Percentiles rank a stretch among this genome's conserved stretches.
phyloP scores from a whole-genome alignment of 1,140 invertebrate species.

The Cydia strobilella region DNA sequence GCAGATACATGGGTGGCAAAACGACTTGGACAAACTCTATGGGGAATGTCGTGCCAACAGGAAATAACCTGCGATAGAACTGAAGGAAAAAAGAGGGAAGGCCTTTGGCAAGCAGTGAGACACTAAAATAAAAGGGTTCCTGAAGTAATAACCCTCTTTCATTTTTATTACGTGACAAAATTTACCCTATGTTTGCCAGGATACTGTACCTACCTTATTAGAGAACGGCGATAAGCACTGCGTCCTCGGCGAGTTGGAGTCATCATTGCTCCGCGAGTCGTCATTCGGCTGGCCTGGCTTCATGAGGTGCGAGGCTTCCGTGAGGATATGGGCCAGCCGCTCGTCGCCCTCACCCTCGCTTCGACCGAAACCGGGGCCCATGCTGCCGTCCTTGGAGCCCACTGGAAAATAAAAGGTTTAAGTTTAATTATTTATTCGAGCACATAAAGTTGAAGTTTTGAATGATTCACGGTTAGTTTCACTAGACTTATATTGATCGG shows the following conservation, averaged over 20 bases:
- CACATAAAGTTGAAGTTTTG: conserved; percentile 21
- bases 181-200: not conserved
- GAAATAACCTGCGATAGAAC: too few relatives aligned
- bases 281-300: conserved; percentile 78
- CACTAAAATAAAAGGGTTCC: too few relatives aligned
- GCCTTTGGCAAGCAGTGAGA: too few relatives aligned
- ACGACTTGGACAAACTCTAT: too few relatives aligned
- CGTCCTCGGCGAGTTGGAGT: conserved; percentile 90
- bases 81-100: too few relatives aligned
- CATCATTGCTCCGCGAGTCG: conserved; percentile 86
- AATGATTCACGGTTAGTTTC: too few relatives aligned
- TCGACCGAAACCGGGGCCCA: conserved; percentile 85
- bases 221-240: conserved; percentile 88
- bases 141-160: too few relatives aligned
- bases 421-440: not conserved
- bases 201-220: conserved; percentile 75
- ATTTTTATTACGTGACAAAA: not conserved
- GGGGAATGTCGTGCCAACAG: too few relatives aligned
- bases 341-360: conserved; percentile 93
- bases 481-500: too few relatives aligned
- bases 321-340: conserved; percentile 95
- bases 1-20: too few relatives aligned
- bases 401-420: conserved; percentile 74
- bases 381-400: conserved; percentile 88
- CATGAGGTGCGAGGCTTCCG: conserved; percentile 90